phyloP scores from a whole-genome alignment of 2,113 vertebrate species.

The Nestor notabilis region DNA sequence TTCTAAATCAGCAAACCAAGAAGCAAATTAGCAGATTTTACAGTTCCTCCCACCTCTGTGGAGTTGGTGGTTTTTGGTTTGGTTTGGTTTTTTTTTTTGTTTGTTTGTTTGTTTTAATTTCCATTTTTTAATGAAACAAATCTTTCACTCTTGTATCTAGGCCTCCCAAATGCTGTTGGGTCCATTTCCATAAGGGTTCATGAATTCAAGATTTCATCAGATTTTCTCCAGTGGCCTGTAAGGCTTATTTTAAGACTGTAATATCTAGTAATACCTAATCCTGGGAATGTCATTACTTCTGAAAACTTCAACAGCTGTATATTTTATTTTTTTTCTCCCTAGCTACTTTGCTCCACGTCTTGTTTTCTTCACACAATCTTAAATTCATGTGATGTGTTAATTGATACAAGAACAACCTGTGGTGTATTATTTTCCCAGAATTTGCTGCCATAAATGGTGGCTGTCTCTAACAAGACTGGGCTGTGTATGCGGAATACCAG shows the following conservation, averaged over 20 bases:
- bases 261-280: not conserved
- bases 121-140: not conserved
- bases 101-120: not conserved
- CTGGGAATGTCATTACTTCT: not conserved
- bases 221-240: not conserved
- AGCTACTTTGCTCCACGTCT: not conserved
- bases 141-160: not conserved
- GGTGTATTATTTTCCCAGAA: not conserved
- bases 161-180: not conserved
- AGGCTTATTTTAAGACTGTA: not conserved
- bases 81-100: not conserved
- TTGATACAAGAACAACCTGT: not conserved
- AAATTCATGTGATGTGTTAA: not conserved
- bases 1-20: not conserved
- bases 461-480: not conserved
- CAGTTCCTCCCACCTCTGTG: not conserved
- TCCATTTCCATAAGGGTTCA: not conserved
- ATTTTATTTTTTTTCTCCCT: not conserved
- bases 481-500: not conserved
- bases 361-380: not conserved
- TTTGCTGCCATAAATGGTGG: not conserved
- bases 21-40: not conserved
- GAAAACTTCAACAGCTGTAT: not conserved
- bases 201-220: not conserved
- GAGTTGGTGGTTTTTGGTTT: rapidly evolving